phyloP scores from a whole-genome alignment of 2,888 invertebrate genomes.

The Philereme vetulata region DNA sequence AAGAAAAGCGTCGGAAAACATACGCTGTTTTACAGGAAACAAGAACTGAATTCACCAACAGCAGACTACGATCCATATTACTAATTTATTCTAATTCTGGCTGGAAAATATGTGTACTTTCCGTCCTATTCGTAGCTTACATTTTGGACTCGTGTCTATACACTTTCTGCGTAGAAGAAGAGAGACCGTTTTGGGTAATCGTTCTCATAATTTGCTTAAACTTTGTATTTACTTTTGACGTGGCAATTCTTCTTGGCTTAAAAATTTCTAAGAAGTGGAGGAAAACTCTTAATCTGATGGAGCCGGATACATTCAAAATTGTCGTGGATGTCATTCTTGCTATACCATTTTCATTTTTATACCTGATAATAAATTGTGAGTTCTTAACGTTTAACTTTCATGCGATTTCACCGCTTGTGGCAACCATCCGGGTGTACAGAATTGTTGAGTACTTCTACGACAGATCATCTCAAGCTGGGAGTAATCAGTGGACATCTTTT shows the following conservation, averaged over 20 bases:
- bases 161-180: conserved; percentile 56
- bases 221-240: conserved; percentile 65
- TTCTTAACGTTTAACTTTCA: conserved; percentile 54
- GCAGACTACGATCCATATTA: conserved; percentile 62
- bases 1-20: conserved; percentile 57
- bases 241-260: conserved; percentile 63
- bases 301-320: conserved; percentile 64
- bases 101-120: conserved; percentile 69
- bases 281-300: conserved; percentile 74
- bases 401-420: conserved; percentile 66
- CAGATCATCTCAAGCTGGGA: conserved; percentile 74
- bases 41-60: conserved; percentile 63
- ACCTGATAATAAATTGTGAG: conserved; percentile 52
- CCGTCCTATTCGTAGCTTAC: conserved; percentile 63
- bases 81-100: conserved; percentile 66
- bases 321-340: conserved; percentile 65
- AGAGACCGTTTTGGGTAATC: conserved; percentile 60
- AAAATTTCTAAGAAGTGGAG: conserved; percentile 74
- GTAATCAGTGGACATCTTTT: conserved; percentile 78
- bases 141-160: conserved; percentile 69
- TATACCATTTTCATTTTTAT: conserved; percentile 67
- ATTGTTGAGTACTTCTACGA: conserved; percentile 71
- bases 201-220: conserved; percentile 61
- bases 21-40: conserved; percentile 72
- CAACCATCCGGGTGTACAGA: conserved; percentile 69